These are phyloP conservation scores for Drymodes brunneopygia DNA, from an alignment of 2,113 vertebrate genomes.

Conservation along the genomic window DNA sequence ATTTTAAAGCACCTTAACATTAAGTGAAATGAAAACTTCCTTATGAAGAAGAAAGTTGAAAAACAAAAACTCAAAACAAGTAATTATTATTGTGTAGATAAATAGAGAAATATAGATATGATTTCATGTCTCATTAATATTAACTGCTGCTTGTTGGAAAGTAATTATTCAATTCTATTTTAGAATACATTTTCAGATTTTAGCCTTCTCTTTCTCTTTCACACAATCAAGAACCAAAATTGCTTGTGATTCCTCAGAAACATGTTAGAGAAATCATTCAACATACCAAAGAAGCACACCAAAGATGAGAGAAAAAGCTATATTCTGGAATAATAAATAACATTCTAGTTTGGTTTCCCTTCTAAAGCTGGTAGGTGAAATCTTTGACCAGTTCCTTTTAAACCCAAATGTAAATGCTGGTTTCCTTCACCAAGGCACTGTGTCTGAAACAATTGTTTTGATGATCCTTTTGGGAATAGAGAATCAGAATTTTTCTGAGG, in stretches of 20 bases:
- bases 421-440: not conserved
- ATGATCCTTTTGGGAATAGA: not conserved
- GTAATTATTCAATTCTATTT: not conserved
- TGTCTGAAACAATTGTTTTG: not conserved
- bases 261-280: not conserved
- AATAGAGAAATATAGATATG: not conserved
- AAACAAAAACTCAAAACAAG: not conserved
- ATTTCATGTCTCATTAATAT: not conserved
- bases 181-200: not conserved
- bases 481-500: not conserved
- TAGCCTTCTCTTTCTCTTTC: not conserved
- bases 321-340: not conserved
- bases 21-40: not conserved
- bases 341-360: not conserved
- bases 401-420: not conserved
- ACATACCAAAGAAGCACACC: not conserved
- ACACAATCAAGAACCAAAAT: not conserved
- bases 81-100: not conserved
- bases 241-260: not conserved
- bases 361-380: not conserved
- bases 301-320: not conserved
- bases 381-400: not conserved
- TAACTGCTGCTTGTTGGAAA: not conserved
- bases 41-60: not conserved
- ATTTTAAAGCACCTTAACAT: not conserved